Conservation (phyloP, 2,113 vertebrate species). For the Cyprichromis sp. region DNA sequence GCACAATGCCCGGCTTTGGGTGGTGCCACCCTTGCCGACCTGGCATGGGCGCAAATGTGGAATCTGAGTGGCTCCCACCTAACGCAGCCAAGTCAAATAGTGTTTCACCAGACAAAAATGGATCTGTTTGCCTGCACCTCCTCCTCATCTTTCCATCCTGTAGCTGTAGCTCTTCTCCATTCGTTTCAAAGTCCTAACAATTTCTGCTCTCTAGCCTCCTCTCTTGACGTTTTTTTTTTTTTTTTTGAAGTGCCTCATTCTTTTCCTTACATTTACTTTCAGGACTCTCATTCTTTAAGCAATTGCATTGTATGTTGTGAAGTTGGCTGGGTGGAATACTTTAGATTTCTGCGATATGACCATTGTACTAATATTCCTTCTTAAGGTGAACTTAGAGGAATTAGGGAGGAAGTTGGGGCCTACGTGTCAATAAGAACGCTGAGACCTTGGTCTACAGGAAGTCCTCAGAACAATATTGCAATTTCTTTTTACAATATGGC, state of each 20-base stretch:
- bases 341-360: conserved; percentile 46
- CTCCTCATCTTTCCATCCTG: background rate
- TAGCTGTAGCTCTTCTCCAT: background rate
- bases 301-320: conserved; percentile 14
- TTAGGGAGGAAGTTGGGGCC: conserved; percentile 38
- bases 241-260: background rate
- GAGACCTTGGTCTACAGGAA: conserved; percentile 28
- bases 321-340: conserved; percentile 41
- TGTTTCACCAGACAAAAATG: conserved; percentile 16
- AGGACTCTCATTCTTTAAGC: background rate
- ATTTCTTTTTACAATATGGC: conserved; percentile 7
- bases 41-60: conserved; percentile 25
- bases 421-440: conserved; percentile 43
- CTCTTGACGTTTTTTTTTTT: background rate
- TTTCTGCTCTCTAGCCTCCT: background rate
- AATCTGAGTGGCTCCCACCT: conserved; percentile 5
- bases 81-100: conserved; percentile 19
- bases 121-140: background rate
- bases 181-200: background rate
- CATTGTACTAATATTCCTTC: conserved; percentile 53
- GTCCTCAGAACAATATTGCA: conserved; percentile 47
- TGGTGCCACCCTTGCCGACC: background rate
- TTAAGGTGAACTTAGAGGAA: conserved; percentile 6
- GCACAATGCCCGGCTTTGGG: background rate
- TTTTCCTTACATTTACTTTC: background rate